phyloP scores from a whole-genome alignment of 2,113 vertebrate genomes.

The Lepus americanus region DNA sequence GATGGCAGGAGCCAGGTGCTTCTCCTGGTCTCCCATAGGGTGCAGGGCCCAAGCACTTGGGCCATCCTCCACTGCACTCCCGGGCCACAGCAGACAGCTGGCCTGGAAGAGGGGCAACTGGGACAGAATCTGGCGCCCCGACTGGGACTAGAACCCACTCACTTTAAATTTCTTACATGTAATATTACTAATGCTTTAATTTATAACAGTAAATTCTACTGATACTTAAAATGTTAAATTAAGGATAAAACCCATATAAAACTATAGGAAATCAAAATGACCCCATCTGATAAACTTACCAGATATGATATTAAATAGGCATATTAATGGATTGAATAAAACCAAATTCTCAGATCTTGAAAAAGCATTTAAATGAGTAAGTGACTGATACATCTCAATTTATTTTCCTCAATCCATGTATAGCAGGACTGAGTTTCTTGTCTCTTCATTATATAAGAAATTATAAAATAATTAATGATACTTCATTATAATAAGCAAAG shows the following conservation, averaged over 20 bases:
- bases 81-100: no score
- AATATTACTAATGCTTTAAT: background rate
- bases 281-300: background rate
- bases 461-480: no score
- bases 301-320: background rate
- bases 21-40: no score
- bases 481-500: no score
- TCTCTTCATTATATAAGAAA: background rate
- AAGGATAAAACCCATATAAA: background rate
- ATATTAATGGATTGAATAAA: background rate
- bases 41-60: no score
- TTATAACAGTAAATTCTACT: background rate
- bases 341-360: background rate
- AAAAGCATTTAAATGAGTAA: background rate
- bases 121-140: no score
- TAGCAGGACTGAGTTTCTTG: background rate
- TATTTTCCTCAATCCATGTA: background rate
- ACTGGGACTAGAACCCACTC: background rate
- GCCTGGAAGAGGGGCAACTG: no score
- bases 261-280: background rate
- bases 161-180: background rate
- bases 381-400: background rate
- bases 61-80: no score
- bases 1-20: no score
- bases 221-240: background rate